Evolutionary conservation across 2,888 invertebrate species (phyloP), one percentile per base, ranked within the genome.

Genomic region (Anoplius nigerrimus): DNA sequence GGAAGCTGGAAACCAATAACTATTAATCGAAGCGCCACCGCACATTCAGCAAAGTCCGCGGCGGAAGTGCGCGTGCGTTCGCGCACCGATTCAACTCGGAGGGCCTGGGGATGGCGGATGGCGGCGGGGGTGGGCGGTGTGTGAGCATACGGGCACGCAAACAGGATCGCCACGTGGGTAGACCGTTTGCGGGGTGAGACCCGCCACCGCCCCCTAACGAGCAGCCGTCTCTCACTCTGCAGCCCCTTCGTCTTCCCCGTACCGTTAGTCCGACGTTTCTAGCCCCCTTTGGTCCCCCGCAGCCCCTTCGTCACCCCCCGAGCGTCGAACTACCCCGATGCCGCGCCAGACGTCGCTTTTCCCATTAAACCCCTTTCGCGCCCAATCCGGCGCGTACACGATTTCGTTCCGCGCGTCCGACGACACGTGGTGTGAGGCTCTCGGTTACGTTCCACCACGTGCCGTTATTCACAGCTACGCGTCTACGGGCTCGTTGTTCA

Each of bases 21-120:
- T 86, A 86, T 86, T 85, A 86, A 86, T 86, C 84, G 83, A 82
- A 78, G 76, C 71, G 71, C 69, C 75, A 77, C 85, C 84, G 83
- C 86, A 85, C 85, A 85, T 86, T 85, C 82, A 80, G 80, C 82
- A 84, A 84, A 84, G 83, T 84, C 80, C 72, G 71, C 77, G 77
- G 16, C 11, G 16, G 11, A 16, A 48, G n/a, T 18, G n/a, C 48
- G 48, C 16, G 48, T 34, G 48, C 16, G 48, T 48, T 48, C 48
- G n/a, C 48, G 48, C 58, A 20, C 54, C 64, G 53, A 58, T 45
- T 58, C 56, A 58, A 21, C 46, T 22, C 63, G 59, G 21, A n/a
- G 48, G 27, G 18, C 57, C 42, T 57, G 48, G 51, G n/a, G n/a
- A 63, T 51, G 42, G 48, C 63, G 56, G 53, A 22, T 16, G 18